These are phyloP conservation scores for Loripinus fragilis DNA, from an alignment of 2,888 invertebrate genomes.

Conservation along the genomic window DNA sequence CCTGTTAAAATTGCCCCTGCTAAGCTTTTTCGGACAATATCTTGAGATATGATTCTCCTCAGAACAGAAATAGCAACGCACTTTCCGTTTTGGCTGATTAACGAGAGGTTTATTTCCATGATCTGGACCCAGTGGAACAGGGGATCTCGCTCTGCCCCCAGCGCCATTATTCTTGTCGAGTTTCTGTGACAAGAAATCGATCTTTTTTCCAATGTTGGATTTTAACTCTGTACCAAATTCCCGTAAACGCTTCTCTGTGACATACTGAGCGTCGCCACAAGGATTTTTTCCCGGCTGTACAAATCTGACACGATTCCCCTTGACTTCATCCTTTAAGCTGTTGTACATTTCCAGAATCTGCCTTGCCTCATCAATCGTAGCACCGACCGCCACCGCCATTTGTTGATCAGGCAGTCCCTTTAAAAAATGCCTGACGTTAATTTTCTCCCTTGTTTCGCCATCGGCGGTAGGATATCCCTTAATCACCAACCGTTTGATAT, in stretches of 20 bases:
- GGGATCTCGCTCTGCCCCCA: too few relatives aligned
- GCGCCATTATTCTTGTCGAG: neutral
- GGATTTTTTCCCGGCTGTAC: neutral
- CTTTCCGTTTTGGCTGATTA: too few relatives aligned
- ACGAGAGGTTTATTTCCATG: too few relatives aligned
- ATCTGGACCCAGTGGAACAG: neutral
- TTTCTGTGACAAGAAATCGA: neutral
- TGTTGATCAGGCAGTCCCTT: slow-evolving; percentile 38
- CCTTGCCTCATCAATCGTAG: slow-evolving; percentile 39
- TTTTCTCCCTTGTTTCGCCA: slow-evolving; percentile 25
- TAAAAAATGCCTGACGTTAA: slow-evolving; percentile 47
- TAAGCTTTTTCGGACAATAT: neutral
- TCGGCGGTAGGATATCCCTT: slow-evolving; percentile 41
- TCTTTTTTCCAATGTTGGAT: slow-evolving; percentile 20
- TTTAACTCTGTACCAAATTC: neutral
- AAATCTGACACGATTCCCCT: neutral
- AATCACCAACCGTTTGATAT: slow-evolving; percentile 29
- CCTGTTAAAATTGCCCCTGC: neutral
- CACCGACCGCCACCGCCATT: slow-evolving; percentile 34
- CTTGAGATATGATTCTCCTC: slow-evolving; percentile 7
- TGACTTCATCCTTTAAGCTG: slow-evolving; percentile 36
- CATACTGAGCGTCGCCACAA: too few relatives aligned
- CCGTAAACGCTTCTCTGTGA: too few relatives aligned
- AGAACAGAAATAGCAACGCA: too few relatives aligned
- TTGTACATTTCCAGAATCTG: slow-evolving; percentile 41